Conservation (phyloP, 2,888 invertebrate species). For the Drosophila vallismaia region DNA sequence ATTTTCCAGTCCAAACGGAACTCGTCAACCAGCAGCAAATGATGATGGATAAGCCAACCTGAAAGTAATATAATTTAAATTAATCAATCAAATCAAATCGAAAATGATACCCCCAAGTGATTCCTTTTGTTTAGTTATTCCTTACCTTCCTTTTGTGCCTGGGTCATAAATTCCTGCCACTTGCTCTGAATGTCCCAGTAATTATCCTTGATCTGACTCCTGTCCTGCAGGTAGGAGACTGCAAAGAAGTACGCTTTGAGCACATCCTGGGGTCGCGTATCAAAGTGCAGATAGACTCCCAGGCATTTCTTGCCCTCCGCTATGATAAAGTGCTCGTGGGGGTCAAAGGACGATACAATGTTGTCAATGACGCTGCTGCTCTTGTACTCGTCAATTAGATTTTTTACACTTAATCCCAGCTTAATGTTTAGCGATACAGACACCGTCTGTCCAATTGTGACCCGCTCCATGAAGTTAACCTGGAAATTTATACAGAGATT, state of each 20-base stretch:
- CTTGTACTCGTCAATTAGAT: conserved; percentile 82
- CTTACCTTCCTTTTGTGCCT: conserved; percentile 83
- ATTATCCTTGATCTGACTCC: conserved; percentile 84
- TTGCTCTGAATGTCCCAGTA: conserved; percentile 85
- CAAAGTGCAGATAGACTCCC: conserved; percentile 84
- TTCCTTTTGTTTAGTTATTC: neutral
- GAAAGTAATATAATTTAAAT: conserved; percentile 12
- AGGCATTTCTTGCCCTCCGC: conserved; percentile 82
- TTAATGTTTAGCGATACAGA: conserved; percentile 83
- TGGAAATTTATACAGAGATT: conserved; percentile 55
- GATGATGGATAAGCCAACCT: conserved; percentile 87
- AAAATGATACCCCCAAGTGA: no score
- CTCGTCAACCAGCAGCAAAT: conserved; percentile 86
- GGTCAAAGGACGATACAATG: conserved; percentile 84
- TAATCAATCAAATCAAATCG: no score
- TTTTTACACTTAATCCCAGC: conserved; percentile 82
- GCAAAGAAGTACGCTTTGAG: conserved; percentile 84
- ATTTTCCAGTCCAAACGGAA: conserved; percentile 85
- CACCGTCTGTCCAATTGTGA: conserved; percentile 86
- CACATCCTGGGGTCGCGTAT: conserved; percentile 83
- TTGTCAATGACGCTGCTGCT: conserved; percentile 82
- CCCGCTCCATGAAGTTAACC: conserved; percentile 89
- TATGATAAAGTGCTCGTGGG: conserved; percentile 83
- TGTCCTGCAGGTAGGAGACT: conserved; percentile 83
- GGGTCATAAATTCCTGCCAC: conserved; percentile 84